phyloP scores from a whole-genome alignment of 2,888 invertebrate species.

The Fabriciana adippe region DNA sequence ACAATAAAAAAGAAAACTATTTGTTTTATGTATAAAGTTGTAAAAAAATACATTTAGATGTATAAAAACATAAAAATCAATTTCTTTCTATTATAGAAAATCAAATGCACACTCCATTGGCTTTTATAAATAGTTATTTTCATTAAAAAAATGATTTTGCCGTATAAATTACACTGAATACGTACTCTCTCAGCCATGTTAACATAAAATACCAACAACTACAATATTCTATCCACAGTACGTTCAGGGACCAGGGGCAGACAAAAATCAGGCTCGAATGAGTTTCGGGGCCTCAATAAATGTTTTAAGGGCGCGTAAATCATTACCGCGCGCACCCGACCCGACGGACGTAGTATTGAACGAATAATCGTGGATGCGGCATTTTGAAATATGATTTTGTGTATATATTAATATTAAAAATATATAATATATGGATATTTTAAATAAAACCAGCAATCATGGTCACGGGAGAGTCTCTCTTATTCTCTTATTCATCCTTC shows the following conservation, averaged over 20 bases:
- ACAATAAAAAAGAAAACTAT: too few species aligned
- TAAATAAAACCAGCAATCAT: too few species aligned
- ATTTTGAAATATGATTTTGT: background rate
- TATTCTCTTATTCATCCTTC: too few species aligned
- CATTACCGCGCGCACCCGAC: constrained; percentile 58
- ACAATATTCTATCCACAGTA: constrained; percentile 32
- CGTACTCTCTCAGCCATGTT: background rate
- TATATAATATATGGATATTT: too few species aligned
- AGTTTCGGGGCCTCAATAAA: constrained; percentile 59
- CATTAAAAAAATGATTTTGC: too few species aligned
- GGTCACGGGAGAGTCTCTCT: too few species aligned
- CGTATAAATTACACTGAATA: background rate
- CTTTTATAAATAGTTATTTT: too few species aligned
- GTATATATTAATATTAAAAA: background rate
- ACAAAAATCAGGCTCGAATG: constrained; percentile 49
- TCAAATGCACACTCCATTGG: too few species aligned
- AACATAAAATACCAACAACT: constrained; percentile 17
- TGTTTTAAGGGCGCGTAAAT: constrained; percentile 72
- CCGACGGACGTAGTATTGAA: constrained; percentile 35
- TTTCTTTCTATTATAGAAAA: too few species aligned
- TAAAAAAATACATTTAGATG: too few species aligned
- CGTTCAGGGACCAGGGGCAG: constrained; percentile 38
- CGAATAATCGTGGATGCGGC: constrained; percentile 40
- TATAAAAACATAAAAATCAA: too few species aligned
- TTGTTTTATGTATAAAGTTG: too few species aligned